Evolutionary conservation across 1,140 invertebrate species (phyloP), one percentile per base, ranked within the genome.

Genomic region (Bombyx mandarina): DNA sequence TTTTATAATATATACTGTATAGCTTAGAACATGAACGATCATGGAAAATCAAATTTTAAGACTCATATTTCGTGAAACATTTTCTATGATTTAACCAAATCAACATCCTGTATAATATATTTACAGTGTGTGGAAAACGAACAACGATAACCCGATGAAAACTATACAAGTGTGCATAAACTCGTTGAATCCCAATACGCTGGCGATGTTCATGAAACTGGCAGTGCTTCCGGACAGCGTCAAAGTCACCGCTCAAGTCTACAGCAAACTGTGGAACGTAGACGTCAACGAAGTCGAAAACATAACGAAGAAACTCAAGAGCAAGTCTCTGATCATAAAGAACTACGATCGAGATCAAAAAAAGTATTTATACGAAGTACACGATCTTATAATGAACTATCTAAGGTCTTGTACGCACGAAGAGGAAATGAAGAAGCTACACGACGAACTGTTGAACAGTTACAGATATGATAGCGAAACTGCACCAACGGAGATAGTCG

Each of bases 381-480:
- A 87, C 49, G 80, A 84, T 47, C 65, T 86, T 0, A 84, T 87
- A 12, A 83, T 86, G 82, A 73, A 77, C 47, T 86, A 76, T 63
- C 60, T 86, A 10, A 75, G 65, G 56, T 68, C 63, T 0, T 73
- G 67, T 43, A 60, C 69, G 0, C 69, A 56, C 45, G 71, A 77
- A 1, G 77, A 81, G 0, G 79, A 85, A 9, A 57, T 65, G 7
- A 79, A 71, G 45, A 84, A 73, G 58, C 54, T 80, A 42, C 80
- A 87, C 49, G 56, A 56, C 2, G 73, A 79, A n/a, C 77, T 87
- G 7, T 56, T 87, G 1, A 85, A 74, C 42, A 85, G 70, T 45
- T 87, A 87, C 52, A 56, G 74, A 12, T 85, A 85, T 62, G 64
- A 68, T 44, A 66, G 58, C 43, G 45, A 54, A 0, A 66, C 66